Evolutionary conservation across 2,888 invertebrate genomes (phyloP), one percentile per base, ranked within the genome.

Genomic region (Drosophila nr. perissopoda): DNA sequence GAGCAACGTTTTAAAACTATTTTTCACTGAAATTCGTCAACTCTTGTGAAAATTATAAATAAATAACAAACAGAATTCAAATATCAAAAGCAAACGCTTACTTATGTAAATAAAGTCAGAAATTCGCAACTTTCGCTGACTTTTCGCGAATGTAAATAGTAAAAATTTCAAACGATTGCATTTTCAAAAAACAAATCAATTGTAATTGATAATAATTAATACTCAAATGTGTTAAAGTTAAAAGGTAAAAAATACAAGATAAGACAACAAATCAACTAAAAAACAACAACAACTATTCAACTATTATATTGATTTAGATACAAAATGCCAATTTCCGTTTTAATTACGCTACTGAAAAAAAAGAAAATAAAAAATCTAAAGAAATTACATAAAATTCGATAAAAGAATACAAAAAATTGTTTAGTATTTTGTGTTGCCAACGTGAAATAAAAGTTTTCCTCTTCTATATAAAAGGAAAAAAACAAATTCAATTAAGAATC

Each of bases 21-120:
- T 80, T 80, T 83, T 29, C 69, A 75, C 73, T 87, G 83, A 42
- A 83, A 75, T 81, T 69, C 71, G 70, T 71, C 73, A 70, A 82
- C 61, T 46, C 46, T 81, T 81, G 79, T 80, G 82, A 62, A 46
- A 21, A 25, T 46, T 25, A 16, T 46, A 81, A 79, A 79, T 60
- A 77, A 79, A 77, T 61, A 77, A 74, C 36, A 57, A 52, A 46
- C 25, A 36, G 70, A 70, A 78, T 74, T 77, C 54, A 38, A 79
- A 77, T 69, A 70, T 53, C 70, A 76, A 76, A 78, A 66, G 51
- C 53, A 58, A 76, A 49, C 29, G 57, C 56, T 29, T 29, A 29
- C 29, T 29, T 29, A 7, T 29, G 34, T 67, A 70, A 74, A 70
- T 67, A 70, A 73, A 65, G 52, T 60, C 48, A 29, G 69, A 38